Evolutionary conservation across 2,888 invertebrate species (phyloP).

Genomic region (Temnothorax unifasciatus): DNA sequence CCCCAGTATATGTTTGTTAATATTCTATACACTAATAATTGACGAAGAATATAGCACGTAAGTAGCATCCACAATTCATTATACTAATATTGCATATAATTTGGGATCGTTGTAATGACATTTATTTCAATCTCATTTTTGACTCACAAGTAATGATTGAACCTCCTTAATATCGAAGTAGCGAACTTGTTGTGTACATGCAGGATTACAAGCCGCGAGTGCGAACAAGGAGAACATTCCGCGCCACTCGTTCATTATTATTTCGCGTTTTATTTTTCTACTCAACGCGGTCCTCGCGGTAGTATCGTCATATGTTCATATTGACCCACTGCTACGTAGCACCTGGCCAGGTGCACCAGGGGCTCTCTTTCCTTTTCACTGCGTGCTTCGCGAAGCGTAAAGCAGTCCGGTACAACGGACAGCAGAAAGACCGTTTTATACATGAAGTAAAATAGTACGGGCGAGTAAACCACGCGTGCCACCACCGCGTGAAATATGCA

Average conservation of each 20-base stretch:
- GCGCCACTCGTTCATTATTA: constrained; percentile 43
- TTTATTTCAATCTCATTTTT: no score
- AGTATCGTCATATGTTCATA: constrained; percentile 68
- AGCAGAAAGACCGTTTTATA: constrained; percentile 58
- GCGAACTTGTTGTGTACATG: no score
- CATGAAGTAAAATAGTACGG: constrained; percentile 55
- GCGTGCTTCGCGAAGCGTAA: constrained; percentile 71
- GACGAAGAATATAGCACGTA: no score
- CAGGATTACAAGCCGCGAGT: not conserved
- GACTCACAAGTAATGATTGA: no score
- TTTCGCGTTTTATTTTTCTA: constrained; percentile 33
- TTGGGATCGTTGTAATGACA: no score
- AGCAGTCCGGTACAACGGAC: constrained; percentile 67
- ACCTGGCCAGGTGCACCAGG: constrained; percentile 76
- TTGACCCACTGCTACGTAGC: constrained; percentile 71
- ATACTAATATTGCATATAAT: no score
- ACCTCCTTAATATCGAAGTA: constrained; percentile 6
- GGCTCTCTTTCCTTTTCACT: constrained; percentile 29
- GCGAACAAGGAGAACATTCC: not conserved
- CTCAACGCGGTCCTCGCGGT: constrained; percentile 58
- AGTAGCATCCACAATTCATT: no score
- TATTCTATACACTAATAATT: no score
- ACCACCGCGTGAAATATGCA: constrained; percentile 29
- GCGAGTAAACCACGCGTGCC: constrained; percentile 57
- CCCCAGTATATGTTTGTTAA: no score